Conservation (phyloP, 1,140 invertebrate genomes). For the Sitophilus oryzae region DNA sequence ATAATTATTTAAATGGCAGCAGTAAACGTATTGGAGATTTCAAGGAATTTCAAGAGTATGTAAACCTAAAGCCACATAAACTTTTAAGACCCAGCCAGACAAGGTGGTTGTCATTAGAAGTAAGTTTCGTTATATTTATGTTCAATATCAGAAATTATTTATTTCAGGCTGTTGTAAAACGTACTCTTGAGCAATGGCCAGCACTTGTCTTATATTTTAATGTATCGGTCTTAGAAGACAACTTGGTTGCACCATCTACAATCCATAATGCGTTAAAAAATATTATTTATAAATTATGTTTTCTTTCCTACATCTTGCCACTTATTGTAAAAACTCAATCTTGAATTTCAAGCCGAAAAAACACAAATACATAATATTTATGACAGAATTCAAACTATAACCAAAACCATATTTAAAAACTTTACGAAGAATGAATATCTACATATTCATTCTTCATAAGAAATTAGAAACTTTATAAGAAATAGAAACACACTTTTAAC, state of each 20-base stretch:
- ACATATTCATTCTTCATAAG: too few species aligned
- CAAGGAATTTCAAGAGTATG: conserved; percentile 10
- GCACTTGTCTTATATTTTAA: conserved; percentile 13
- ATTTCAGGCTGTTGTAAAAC: conserved; percentile 9
- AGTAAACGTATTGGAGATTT: conserved; percentile 1
- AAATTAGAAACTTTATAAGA: too few species aligned
- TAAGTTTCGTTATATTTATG: conserved; percentile 1
- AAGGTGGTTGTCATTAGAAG: conserved; percentile 12
- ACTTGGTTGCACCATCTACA: not conserved
- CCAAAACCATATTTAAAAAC: too few species aligned
- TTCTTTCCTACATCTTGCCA: conserved; percentile 12
- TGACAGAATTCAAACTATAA: too few species aligned
- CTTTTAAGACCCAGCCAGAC: conserved; percentile 6
- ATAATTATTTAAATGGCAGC: conserved; percentile 5
- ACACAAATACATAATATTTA: too few species aligned
- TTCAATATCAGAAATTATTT: not conserved
- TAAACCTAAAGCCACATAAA: conserved; percentile 4
- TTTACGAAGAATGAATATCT: too few species aligned
- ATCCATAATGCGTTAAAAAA: conserved; percentile 13
- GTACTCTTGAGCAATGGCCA: conserved; percentile 15
- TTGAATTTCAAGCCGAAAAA: conserved; percentile 11
- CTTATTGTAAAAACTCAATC: conserved; percentile 13
- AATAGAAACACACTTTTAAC: too few species aligned
- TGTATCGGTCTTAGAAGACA: conserved; percentile 2
- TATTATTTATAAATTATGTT: conserved; percentile 17